These are phyloP conservation scores for Saxicola maurus DNA, from an alignment of 2,797 vertebrate species.

Conservation along the genomic window DNA sequence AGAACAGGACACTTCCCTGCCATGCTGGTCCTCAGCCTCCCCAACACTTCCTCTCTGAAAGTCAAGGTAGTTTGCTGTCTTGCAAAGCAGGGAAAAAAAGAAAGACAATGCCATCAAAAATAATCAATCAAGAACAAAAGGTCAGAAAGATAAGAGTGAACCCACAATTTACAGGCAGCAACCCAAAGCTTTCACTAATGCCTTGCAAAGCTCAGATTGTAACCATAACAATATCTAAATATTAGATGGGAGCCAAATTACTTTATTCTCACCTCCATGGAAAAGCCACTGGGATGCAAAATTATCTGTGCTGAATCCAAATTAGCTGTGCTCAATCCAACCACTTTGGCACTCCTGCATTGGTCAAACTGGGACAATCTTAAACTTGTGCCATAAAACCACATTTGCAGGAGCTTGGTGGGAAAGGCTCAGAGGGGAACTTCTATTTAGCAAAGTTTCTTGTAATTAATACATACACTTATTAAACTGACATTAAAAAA, in stretches of 20 bases:
- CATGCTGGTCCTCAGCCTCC: background rate
- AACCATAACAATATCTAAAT: conserved; percentile 10
- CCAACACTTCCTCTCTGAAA: background rate
- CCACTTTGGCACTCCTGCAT: background rate
- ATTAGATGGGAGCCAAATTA: background rate
- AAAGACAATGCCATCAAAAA: background rate
- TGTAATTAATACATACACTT: background rate
- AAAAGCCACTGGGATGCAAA: conserved; percentile 9
- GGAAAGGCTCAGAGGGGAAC: background rate
- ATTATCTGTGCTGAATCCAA: background rate
- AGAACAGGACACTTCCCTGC: background rate
- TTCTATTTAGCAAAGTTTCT: background rate
- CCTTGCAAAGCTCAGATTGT: background rate
- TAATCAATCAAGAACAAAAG: background rate
- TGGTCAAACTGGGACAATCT: too few relatives aligned
- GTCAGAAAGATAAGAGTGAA: background rate
- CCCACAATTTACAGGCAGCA: background rate
- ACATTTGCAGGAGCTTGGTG: background rate
- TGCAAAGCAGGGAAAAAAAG: background rate
- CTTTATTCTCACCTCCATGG: conserved; percentile 34
- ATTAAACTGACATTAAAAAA: background rate
- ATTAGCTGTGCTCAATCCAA: background rate
- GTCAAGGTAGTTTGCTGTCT: background rate
- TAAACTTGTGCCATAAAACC: background rate
- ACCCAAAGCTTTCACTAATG: background rate